Conservation (phyloP, 2,113 vertebrate species). For the Isichthys henryi region DNA sequence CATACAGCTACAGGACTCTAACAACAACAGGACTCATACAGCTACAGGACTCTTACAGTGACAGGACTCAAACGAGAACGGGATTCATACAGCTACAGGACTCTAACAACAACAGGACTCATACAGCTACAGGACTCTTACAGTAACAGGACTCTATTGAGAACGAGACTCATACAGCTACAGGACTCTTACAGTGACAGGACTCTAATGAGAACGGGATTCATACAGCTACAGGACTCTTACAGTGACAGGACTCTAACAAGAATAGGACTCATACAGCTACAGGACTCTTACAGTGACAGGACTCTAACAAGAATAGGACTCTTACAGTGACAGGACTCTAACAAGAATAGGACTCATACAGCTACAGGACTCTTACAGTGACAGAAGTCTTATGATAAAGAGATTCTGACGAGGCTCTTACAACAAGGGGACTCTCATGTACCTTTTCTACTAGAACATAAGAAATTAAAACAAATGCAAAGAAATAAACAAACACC, state of each 20-base stretch:
- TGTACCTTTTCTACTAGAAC: constrained; percentile 29
- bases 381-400: neutral
- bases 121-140: too few relatives aligned
- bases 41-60: neutral
- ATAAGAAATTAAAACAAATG: constrained; percentile 48
- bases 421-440: neutral
- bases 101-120: too few relatives aligned
- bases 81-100: too few relatives aligned
- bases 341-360: neutral
- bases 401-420: neutral
- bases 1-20: too few relatives aligned
- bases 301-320: neutral
- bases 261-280: neutral
- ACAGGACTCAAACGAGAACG: too few relatives aligned
- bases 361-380: neutral
- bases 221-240: too few relatives aligned
- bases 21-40: neutral
- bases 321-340: neutral
- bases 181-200: too few relatives aligned
- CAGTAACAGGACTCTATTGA: too few relatives aligned
- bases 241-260: neutral
- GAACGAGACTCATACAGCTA: too few relatives aligned
- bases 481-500: neutral
- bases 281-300: too few relatives aligned
- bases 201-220: too few relatives aligned